Conservation (phyloP, 1,140 invertebrate species). For the Zaprionus africanus region DNA sequence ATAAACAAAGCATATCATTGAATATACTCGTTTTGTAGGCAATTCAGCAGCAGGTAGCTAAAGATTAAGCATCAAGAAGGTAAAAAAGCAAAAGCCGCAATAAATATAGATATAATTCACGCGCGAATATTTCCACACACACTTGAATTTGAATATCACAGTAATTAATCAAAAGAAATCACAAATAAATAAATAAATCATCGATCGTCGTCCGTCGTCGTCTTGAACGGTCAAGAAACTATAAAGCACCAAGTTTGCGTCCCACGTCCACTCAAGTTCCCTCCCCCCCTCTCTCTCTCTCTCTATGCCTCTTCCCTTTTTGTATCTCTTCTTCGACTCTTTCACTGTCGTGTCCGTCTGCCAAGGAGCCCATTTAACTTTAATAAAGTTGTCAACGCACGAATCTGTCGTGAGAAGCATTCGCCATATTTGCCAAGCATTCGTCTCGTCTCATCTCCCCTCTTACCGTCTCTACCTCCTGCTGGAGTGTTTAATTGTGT, state of each 20-base stretch:
- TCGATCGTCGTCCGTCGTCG: constrained; percentile 66
- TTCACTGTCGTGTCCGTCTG: not conserved
- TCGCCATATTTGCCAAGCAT: constrained; percentile 31
- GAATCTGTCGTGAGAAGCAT: constrained; percentile 68
- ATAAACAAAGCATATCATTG: constrained; percentile 64
- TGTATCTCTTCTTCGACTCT: not conserved
- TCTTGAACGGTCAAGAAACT: constrained; percentile 74
- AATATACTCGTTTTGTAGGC: constrained; percentile 11
- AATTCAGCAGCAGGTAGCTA: constrained; percentile 40
- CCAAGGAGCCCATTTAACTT: constrained; percentile 70
- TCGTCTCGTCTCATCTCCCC: not conserved
- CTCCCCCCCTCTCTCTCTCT: not conserved
- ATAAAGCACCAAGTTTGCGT: constrained; percentile 64
- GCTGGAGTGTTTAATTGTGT: constrained; percentile 19
- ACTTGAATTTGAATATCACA: constrained; percentile 79
- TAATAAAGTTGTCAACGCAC: constrained; percentile 82
- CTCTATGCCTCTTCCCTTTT: not conserved
- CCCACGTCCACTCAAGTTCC: constrained; percentile 55
- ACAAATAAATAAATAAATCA: constrained; percentile 73
- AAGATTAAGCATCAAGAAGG: constrained; percentile 12
- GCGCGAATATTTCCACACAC: constrained; percentile 67
- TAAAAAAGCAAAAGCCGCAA: constrained; percentile 22
- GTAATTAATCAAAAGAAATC: constrained; percentile 75
- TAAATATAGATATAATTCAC: constrained; percentile 46
- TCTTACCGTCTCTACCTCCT: constrained; percentile 7